phyloP scores from a whole-genome alignment of 1,140 invertebrate species.

The Stegodyphus mimosarum region DNA sequence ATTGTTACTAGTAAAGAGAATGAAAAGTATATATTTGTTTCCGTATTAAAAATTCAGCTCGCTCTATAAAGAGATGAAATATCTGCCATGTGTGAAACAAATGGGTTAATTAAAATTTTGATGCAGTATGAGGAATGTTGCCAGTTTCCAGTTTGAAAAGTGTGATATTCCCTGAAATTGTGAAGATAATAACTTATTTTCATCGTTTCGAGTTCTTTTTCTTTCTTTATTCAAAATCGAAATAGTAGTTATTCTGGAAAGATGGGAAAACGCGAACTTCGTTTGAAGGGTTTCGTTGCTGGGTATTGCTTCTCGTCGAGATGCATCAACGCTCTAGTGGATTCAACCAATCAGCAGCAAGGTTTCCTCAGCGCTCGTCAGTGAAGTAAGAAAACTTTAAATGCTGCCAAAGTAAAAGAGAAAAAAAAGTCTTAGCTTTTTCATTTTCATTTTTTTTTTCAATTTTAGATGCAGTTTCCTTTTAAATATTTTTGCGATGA shows the following conservation, averaged over 20 bases:
- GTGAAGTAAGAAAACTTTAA: constrained; percentile 10
- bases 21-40: too few species aligned
- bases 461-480: not conserved
- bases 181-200: too few species aligned
- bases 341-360: constrained; percentile 22
- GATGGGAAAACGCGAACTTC: not conserved
- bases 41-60: too few species aligned
- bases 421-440: not conserved
- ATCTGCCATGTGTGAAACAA: too few species aligned
- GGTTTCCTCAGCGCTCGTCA: not conserved
- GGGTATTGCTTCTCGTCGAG: not conserved
- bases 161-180: too few species aligned
- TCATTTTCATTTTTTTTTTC: not conserved
- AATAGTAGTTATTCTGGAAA: constrained; percentile 10
- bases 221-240: not conserved
- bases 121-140: too few species aligned
- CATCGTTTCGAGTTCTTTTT: not conserved
- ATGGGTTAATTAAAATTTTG: too few species aligned
- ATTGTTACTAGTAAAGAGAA: too few species aligned
- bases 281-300: not conserved
- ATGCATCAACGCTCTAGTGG: constrained; percentile 22
- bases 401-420: constrained; percentile 1
- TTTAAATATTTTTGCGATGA: constrained; percentile 1
- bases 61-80: too few species aligned
- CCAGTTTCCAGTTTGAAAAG: too few species aligned